Evolutionary conservation across 2,113 vertebrate genomes (phyloP), one percentile per base, ranked within the genome.

Genomic region (Scophthalmus maximus): DNA sequence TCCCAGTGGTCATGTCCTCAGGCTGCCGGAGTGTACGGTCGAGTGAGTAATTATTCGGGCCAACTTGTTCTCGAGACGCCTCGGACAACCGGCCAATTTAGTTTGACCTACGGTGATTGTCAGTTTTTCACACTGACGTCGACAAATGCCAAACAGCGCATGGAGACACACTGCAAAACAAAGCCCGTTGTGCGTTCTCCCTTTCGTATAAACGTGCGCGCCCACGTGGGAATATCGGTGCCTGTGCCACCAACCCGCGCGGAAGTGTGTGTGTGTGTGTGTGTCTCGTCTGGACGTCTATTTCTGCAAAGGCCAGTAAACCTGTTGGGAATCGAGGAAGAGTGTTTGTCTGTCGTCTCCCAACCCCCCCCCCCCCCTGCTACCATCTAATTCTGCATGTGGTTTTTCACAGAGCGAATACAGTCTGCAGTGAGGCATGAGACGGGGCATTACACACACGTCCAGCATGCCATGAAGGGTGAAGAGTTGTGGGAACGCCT

Each of bases 401-500:
- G 81, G 81, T 80, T 90, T 85, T 84, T n/a, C n/a, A n/a, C 56
- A 78, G 68, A 64, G 50, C 64, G 82, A 67, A 64, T 73, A 79
- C 82, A 67, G 79, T 78, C 84, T 76, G 83, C 86, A 88, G 78
- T 60, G 76, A 84, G 63, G 83, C 72, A 64, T 88, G 86, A 76
- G 77, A 87, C 76, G 72, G 67, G 83, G 76, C 73, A 88, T 91
- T 91, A 88, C 74, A 89, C 70, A 86, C 77, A 76, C 34, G 82
- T 89, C 84, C 89, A 47, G 66, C 60, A 78, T 73, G 29, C 67
- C 79, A 67, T 68, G 55, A 85, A 90, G 89, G 89, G 91, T 90
- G 85, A 92, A 89, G 84, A 92, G 90, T 84, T 87, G 74, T 68
- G 74, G 84, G 83, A 86, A 59, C 6, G 40, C 55, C 56, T 88